Conservation (phyloP, 2,113 vertebrate species). For the Zosterops japonicus region DNA sequence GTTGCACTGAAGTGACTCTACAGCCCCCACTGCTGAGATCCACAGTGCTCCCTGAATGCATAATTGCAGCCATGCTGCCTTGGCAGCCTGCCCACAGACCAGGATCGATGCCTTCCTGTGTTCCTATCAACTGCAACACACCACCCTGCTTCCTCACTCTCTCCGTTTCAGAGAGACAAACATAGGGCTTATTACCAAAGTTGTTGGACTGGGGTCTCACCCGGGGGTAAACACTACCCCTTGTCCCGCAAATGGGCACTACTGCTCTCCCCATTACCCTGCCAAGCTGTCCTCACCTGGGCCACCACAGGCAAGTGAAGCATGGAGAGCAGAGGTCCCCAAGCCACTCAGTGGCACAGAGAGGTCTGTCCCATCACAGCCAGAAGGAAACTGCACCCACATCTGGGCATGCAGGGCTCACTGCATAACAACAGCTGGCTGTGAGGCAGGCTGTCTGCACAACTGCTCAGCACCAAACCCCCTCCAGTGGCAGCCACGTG, state of each 20-base stretch:
- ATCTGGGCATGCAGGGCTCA: neutral
- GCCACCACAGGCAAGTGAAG: neutral
- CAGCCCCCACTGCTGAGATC: slow-evolving; percentile 3
- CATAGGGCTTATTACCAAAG: neutral
- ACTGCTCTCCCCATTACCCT: neutral
- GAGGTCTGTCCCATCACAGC: neutral
- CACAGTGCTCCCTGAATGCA: neutral
- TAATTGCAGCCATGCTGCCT: neutral
- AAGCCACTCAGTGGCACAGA: neutral
- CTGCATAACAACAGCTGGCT: neutral
- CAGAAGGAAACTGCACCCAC: neutral
- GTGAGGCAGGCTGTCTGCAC: neutral
- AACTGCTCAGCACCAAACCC: neutral
- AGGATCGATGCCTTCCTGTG: neutral
- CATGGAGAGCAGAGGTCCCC: neutral
- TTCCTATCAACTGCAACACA: neutral
- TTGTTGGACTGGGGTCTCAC: neutral
- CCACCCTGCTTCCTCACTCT: neutral
- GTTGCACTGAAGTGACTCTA: slow-evolving; percentile 40
- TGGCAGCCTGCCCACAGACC: slow-evolving; percentile 33
- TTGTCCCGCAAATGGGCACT: neutral
- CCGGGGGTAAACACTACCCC: neutral
- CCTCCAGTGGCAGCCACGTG: neutral
- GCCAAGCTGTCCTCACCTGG: neutral
- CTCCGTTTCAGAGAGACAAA: neutral